Percentiles rank a stretch among this genome's conserved stretches.
Evolutionary conservation across 2,888 invertebrate genomes (phyloP).

Genomic region (Cryptophagus acutangulus): DNA sequence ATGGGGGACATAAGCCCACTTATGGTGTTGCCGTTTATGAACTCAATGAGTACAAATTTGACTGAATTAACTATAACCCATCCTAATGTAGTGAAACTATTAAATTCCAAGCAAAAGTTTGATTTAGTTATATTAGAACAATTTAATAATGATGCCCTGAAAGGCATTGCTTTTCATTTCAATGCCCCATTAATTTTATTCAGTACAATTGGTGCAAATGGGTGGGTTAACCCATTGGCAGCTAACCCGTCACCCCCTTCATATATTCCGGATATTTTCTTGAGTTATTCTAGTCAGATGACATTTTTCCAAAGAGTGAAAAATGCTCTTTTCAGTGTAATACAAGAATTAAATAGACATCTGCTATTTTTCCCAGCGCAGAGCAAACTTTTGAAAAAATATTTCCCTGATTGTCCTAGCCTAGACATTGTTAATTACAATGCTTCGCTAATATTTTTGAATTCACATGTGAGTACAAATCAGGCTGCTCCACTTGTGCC

Average conservation of each 20-base stretch:
- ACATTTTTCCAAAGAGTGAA: conserved; percentile 52
- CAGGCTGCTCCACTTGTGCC: conserved; percentile 50
- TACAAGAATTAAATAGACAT: conserved; percentile 20
- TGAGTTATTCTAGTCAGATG: conserved; percentile 47
- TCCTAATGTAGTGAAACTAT: conserved; percentile 32
- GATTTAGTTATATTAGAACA: conserved; percentile 48
- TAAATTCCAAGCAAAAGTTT: conserved; percentile 41
- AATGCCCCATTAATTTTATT: conserved; percentile 42
- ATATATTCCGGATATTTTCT: conserved; percentile 49
- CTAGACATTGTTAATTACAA: conserved; percentile 32
- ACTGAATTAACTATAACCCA: conserved; percentile 28
- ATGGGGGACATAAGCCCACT: not conserved
- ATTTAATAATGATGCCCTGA: conserved; percentile 50
- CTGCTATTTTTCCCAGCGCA: conserved; percentile 25
- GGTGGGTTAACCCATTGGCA: conserved; percentile 49
- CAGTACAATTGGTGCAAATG: conserved; percentile 48
- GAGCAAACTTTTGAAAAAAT: conserved; percentile 25
- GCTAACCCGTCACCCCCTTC: conserved; percentile 51
- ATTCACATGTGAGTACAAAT: conserved; percentile 51
- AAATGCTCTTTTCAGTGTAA: conserved; percentile 46
- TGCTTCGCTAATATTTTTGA: conserved; percentile 34
- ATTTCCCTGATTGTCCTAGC: conserved; percentile 28
- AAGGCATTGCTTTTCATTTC: conserved; percentile 42
- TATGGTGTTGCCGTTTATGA: conserved; percentile 11
- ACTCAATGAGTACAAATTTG: conserved; percentile 14